Conservation (phyloP, 2,888 invertebrate species). For the Tachystola acroxantha region DNA sequence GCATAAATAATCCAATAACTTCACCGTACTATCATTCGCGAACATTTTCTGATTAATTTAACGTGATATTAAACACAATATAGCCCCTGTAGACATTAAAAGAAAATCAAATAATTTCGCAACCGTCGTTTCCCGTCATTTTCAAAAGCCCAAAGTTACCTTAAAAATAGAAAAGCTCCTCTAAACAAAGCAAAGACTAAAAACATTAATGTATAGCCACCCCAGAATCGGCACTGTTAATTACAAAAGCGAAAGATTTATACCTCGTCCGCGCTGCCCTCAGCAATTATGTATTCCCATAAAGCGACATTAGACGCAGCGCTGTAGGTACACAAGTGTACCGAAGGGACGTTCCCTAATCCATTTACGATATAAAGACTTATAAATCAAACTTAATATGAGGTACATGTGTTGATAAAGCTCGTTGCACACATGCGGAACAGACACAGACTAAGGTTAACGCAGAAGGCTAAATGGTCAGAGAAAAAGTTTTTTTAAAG, state of each 20-base stretch:
- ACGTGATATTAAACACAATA: too few species aligned
- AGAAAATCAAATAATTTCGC: too few species aligned
- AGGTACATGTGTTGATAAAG: slow-evolving; percentile 74
- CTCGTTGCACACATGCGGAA: slow-evolving; percentile 15
- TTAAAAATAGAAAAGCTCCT: too few species aligned
- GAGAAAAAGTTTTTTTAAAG: too few species aligned
- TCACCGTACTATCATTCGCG: too few species aligned
- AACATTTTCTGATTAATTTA: too few species aligned
- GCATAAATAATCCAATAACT: too few species aligned
- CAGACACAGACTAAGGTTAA: slow-evolving; percentile 4
- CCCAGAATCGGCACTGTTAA: slow-evolving; percentile 37
- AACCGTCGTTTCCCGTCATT: too few species aligned
- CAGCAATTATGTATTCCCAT: slow-evolving; percentile 55
- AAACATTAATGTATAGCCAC: slow-evolving; percentile 30
- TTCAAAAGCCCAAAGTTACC: too few species aligned
- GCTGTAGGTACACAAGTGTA: slow-evolving; percentile 32
- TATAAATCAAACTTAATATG: slow-evolving; percentile 78
- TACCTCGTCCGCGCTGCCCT: slow-evolving; percentile 12
- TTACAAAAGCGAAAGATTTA: slow-evolving; percentile 37
- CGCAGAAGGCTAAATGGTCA: slow-evolving; percentile 2
- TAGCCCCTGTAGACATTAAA: too few species aligned
- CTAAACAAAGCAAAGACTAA: too few species aligned
- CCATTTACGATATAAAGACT: slow-evolving; percentile 76
- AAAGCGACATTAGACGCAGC: slow-evolving; percentile 39
- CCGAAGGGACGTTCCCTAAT: slow-evolving; percentile 61